Conservation (phyloP, 2,888 invertebrate species). For the Zhengitettix transpicula region DNA sequence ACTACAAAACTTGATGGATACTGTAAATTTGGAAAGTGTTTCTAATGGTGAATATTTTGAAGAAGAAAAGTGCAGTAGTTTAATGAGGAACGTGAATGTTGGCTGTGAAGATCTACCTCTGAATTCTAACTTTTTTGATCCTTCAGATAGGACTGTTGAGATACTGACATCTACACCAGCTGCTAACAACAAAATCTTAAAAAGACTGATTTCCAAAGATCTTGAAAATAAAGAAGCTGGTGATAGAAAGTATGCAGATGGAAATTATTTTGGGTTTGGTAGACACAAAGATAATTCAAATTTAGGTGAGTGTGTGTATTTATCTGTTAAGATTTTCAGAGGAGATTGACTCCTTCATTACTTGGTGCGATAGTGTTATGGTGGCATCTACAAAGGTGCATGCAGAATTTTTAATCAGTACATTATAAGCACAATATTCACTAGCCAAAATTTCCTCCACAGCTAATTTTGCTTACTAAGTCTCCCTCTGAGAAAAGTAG, state of each 20-base stretch:
- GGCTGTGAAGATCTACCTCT: not conserved
- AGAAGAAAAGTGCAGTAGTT: not conserved
- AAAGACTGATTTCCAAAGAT: slow-evolving; percentile 2
- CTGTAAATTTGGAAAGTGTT: not conserved
- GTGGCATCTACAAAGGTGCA: no score
- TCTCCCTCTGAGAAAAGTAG: no score
- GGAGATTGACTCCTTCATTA: no score
- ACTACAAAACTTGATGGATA: not conserved
- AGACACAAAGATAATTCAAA: slow-evolving; percentile 23
- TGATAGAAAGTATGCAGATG: slow-evolving; percentile 16
- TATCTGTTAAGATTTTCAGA: not conserved
- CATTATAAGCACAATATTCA: no score
- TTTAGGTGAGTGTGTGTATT: slow-evolving; percentile 18
- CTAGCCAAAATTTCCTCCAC: no score
- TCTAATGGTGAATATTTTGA: not conserved
- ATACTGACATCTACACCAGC: slow-evolving; percentile 4
- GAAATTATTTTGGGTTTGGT: slow-evolving; percentile 23
- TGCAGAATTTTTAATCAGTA: no score
- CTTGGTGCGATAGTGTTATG: no score
- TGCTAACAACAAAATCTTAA: not conserved
- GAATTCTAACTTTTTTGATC: not conserved
- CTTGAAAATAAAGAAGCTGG: slow-evolving; percentile 1
- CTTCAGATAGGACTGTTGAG: not conserved
- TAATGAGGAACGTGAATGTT: not conserved
- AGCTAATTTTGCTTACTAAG: no score